Evolutionary conservation across 2,888 invertebrate genomes (phyloP), one percentile per base, ranked within the genome.

Genomic region (Idaea straminata): DNA sequence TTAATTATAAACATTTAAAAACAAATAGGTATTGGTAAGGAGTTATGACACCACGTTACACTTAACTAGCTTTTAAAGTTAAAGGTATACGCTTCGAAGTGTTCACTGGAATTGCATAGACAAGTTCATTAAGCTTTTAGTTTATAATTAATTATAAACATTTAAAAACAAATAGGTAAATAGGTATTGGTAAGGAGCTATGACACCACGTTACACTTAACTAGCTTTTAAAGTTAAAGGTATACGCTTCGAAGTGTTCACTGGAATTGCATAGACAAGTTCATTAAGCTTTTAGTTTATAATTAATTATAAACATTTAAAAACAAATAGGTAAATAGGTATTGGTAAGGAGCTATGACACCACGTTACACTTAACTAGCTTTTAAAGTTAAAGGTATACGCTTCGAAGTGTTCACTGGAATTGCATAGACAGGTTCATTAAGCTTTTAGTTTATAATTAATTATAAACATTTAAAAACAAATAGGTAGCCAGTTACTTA

Each of bases 171-270:
- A 36, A 5, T 36, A 36, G 36, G n/a, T n/a, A n/a, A n/a, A n/a
- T n/a, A 74, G 67, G 73, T 73, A 71, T 74, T 76, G 70, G 68
- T 70, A 70, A 74, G 35, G 69, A 73, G 71, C 71, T 38, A 60
- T 35, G 47, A 64, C 25, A 64, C 59, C 59, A 59, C 59, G 59
- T 15, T 59, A 34, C 7, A 16, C 25, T 59, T 25, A 59, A 59
- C 59, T 59, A 59, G 59, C 59, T 59, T 59, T 25, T 59, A 59
- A 25, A 59, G 25, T 16, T 59, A 59, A 59, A 59, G 59, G 59
- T 25, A 59, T 10, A 59, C 25, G 59, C 59, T 59, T 59, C 59
- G 59, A 59, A 10, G 34, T 59, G 25, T 59, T 59, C 59, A 59
- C 59, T 25, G 47, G 34, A 59, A 34, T 10, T 15, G 6, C 58